Evolutionary conservation across 2,797 vertebrate genomes (phyloP).

Genomic region (Aphelocoma californica): DNA sequence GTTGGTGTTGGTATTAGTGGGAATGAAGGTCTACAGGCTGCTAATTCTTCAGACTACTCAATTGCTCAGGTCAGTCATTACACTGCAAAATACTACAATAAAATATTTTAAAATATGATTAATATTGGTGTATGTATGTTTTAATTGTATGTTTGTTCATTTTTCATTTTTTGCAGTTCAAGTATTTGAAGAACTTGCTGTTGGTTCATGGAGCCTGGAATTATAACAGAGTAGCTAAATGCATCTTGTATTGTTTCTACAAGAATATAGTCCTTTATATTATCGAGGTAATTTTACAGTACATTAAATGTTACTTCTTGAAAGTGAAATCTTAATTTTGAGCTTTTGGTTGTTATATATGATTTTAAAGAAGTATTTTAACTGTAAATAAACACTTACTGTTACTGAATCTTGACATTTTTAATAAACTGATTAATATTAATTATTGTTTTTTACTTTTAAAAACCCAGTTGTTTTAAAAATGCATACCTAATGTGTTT

Average conservation of each 20-base stretch:
- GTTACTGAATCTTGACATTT: neutral
- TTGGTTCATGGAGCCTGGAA: slow-evolving; percentile 95
- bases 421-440: neutral
- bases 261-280: slow-evolving; percentile 97
- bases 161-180: slow-evolving; percentile 80
- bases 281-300: slow-evolving; percentile 81
- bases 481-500: neutral
- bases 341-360: neutral
- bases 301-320: neutral
- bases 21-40: slow-evolving; percentile 96
- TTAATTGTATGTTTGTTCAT: neutral
- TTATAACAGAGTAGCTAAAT: slow-evolving; percentile 92
- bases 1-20: slow-evolving; percentile 98
- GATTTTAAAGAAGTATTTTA: neutral
- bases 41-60: slow-evolving; percentile 98
- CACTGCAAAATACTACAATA: neutral
- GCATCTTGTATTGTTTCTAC: slow-evolving; percentile 96
- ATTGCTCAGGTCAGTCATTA: slow-evolving; percentile 88
- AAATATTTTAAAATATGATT: neutral
- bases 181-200: slow-evolving; percentile 89
- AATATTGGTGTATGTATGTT: rapidly evolving
- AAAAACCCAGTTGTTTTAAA: neutral
- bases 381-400: neutral
- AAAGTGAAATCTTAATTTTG: neutral
- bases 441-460: neutral